Evolutionary conservation across 1,140 invertebrate genomes (phyloP), one percentile per base, ranked within the genome.

Genomic region (Heliconius eleuchia): DNA sequence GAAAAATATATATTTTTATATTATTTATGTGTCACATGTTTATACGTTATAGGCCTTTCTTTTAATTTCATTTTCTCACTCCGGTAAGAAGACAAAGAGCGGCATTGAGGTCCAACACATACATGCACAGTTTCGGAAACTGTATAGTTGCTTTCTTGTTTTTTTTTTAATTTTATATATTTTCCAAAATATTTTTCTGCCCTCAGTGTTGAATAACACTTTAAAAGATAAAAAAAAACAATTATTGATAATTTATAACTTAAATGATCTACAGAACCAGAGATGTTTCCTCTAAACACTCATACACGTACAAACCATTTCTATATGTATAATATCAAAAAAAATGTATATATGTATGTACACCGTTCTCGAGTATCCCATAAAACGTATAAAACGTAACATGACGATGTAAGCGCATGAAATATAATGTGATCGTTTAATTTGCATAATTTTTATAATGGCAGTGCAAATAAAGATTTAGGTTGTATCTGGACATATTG

Each of bases 371-470:
- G 8, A 27, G 57, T 60, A 60, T 60, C 7, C n/a, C 57, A 60
- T 60, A 60, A 60, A 60, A 60, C 2, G 23, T 60, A 60, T 27
- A 11, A 27, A 23, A 4, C n/a, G 8, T 60, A 60, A 19, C 19
- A 8, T 27, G n/a, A 60, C n/a, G 34, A 37, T 37, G 23, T 60
- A 60, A 23, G 57, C 23, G 23, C 2, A 60, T 27, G 8, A n/a
- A 60, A 60, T 60, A 11, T 3, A 60, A 60, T 60, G 57, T 8
- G 57, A 60, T 60, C 57, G 57, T 60, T 60, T 60, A 60, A 60
- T 60, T 60, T 60, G 57, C 57, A 60, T 60, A 27, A 60, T 60
- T 60, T 60, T 23, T 60, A 27, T 60, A 60, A 60, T 2, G 9
- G 8, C n/a, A 23, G n/a, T 60, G 57, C n/a, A 23, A 60, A 60